Conservation (phyloP, 2,797 vertebrate species). For the Trematomus bernacchii region DNA sequence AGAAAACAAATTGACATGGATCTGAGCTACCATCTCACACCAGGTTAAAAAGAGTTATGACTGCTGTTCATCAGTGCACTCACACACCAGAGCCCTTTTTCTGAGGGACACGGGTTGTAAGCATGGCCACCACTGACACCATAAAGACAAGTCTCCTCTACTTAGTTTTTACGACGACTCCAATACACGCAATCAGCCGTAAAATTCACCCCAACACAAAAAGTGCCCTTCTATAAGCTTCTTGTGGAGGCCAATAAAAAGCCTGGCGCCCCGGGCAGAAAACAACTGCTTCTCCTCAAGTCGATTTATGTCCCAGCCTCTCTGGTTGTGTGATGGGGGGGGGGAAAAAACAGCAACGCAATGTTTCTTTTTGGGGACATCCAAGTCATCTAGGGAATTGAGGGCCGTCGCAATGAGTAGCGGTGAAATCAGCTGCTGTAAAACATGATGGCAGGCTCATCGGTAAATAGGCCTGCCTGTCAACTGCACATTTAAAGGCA, state of each 20-base stretch:
- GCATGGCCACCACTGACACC: conserved; percentile 42
- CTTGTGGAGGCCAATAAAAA: conserved; percentile 61
- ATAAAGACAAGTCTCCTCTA: conserved; percentile 66
- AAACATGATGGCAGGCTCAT: conserved; percentile 55
- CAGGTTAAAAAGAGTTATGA: conserved; percentile 3
- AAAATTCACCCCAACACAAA: conserved; percentile 64
- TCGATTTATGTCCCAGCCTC: conserved; percentile 53
- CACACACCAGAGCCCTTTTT: conserved; percentile 19
- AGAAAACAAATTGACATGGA: not conserved
- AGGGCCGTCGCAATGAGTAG: conserved; percentile 24
- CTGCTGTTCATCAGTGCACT: conserved; percentile 1
- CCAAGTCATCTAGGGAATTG: conserved; percentile 47
- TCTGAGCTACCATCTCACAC: not conserved
- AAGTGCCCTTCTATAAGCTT: conserved; percentile 64
- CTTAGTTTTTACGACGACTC: conserved; percentile 66
- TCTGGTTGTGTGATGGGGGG: conserved; percentile 10
- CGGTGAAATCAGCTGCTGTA: conserved; percentile 51
- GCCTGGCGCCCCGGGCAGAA: conserved; percentile 38
- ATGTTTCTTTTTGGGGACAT: conserved; percentile 39
- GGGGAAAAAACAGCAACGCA: conserved; percentile 15
- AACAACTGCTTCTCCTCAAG: conserved; percentile 57
- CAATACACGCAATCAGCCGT: conserved; percentile 56
- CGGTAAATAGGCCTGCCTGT: conserved; percentile 55
- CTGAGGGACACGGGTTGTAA: conserved; percentile 28
- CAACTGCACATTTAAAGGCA: conserved; percentile 11